Conservation (phyloP, 2,797 vertebrate genomes). For the Spheniscus humboldti region DNA sequence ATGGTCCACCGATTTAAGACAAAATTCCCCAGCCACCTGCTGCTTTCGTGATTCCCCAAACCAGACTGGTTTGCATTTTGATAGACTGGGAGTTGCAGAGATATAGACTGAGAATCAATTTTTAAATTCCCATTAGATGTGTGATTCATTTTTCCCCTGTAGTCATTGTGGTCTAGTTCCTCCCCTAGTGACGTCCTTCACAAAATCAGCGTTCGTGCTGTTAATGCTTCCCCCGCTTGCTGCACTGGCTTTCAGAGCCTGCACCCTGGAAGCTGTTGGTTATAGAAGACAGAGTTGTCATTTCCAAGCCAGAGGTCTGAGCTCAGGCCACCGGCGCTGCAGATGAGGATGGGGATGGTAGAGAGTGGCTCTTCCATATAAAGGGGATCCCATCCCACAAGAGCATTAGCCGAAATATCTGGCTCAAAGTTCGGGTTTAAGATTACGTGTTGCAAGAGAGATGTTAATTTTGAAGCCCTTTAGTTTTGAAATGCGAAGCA, state of each 20-base stretch:
- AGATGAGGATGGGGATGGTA: fast-evolving
- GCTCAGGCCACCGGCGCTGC: background rate
- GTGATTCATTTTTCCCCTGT: background rate
- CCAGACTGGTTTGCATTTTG: background rate
- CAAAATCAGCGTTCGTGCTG: background rate
- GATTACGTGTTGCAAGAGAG: background rate
- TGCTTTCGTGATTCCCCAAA: background rate
- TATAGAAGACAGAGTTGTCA: background rate
- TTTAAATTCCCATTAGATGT: background rate
- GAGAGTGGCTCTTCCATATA: background rate
- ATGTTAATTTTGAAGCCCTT: background rate
- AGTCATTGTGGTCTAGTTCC: background rate
- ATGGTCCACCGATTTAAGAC: background rate
- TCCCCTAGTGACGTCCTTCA: background rate
- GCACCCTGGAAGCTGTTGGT: background rate
- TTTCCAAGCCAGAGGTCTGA: background rate
- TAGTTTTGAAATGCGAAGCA: background rate
- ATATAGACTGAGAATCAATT: background rate
- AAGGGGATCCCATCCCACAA: fast-evolving
- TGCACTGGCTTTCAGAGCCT: background rate
- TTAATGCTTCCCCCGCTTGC: fast-evolving
- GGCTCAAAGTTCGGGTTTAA: background rate
- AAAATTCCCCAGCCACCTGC: constrained; percentile 29
- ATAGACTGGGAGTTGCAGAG: background rate
- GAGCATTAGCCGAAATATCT: background rate